Base-by-base conservation (phyloP, 23 tunicate species). In the Halocynthia roretzi region DNA sequence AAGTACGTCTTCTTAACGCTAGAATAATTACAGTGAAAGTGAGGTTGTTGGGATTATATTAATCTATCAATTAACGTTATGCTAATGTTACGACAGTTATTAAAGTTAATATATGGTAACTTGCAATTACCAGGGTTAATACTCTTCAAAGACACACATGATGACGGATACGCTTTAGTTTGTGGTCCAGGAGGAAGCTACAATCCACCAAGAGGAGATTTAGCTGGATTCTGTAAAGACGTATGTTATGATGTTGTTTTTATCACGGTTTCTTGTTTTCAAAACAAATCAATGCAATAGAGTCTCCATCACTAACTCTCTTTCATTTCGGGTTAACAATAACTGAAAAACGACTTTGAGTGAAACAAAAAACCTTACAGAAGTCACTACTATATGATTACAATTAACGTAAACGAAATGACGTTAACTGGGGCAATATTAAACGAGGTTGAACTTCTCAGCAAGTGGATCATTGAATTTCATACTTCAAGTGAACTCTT, bases 121-220 rank as follows among this genome's bases (percentile, higher is more conserved):
- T 31, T 31, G 44, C 44, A 31, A 31, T 31, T 31, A 31, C 44
- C 80, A 89, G 96, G 96, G 18, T 67, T 89, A 68, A 88, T 89
- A 8, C 79, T 89, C 75, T 89, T 83, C 88, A 67, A 73, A 56
- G 85, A 89, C 62, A 84, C 81, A 50, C 67, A 72, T 44, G 84
- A 76, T 70, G 72, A 31, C 57, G 96, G 88, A 52, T 89, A 69
- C 66, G 96, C 79, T 0, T 74, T 89, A 11, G 81, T 89, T 6
- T 89, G 96, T 56, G 96, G 96, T 6, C 88, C 88, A 56, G 87
- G 96, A 7, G 84, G 84, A 51, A 83, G 60, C 48, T 82, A 82
- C 68, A 72, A 82, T 75, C 84, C 84, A 6, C 85, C 76, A 52
- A 60, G 86, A 15, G 96, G 96, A 14, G 77, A 89, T 50, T 57